phyloP scores from a whole-genome alignment of 2,888 invertebrate genomes.

The Troilus luridus region DNA sequence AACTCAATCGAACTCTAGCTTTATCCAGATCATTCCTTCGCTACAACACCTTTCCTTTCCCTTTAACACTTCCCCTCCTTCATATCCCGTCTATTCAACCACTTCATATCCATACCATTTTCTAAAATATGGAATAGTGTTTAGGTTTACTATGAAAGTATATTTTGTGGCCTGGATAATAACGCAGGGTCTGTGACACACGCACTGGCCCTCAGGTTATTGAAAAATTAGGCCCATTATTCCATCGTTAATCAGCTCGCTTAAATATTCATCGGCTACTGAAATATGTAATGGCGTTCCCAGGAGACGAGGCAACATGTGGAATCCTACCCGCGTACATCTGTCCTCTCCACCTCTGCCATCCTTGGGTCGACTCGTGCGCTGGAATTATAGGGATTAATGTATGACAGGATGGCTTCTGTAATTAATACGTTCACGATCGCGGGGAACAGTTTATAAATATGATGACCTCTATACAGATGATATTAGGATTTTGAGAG shows the following conservation, averaged over 20 bases:
- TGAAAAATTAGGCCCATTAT: neutral
- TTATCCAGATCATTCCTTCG: no score
- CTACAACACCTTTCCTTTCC: no score
- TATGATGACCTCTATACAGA: no score
- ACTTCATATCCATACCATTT: no score
- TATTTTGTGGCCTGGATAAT: no score
- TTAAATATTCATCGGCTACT: conserved; percentile 5
- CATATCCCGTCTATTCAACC: no score
- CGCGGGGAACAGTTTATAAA: neutral
- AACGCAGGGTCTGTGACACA: neutral
- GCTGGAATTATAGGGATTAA: neutral
- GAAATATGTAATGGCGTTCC: neutral
- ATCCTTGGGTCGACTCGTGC: neutral
- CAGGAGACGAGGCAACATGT: neutral
- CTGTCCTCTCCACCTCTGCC: neutral
- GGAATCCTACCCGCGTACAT: neutral
- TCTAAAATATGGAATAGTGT: no score
- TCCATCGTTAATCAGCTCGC: neutral
- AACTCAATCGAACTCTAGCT: no score
- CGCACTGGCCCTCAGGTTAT: neutral
- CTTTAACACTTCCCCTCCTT: no score
- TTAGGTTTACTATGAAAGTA: no score
- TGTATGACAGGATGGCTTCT: neutral
- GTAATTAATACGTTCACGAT: neutral
- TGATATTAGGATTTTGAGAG: no score